These are phyloP conservation scores for Sparus aurata DNA, from an alignment of 2,797 vertebrate species.

Conservation along the genomic window DNA sequence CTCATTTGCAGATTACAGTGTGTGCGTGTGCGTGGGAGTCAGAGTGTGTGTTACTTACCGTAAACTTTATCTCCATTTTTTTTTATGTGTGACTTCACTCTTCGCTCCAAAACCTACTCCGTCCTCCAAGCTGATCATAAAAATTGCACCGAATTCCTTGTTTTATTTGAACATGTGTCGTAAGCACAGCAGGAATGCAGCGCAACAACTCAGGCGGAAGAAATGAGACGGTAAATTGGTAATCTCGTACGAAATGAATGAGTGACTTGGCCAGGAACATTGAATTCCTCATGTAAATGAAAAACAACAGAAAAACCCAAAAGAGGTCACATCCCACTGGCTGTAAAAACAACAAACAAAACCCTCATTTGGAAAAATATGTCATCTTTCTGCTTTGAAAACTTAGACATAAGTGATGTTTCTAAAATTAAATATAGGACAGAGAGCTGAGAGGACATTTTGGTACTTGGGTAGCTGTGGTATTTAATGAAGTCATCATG, in stretches of 20 bases:
- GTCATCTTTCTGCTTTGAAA: conserved; percentile 50
- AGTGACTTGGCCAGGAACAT: conserved; percentile 31
- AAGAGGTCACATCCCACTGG: conserved; percentile 37
- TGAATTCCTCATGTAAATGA: conserved; percentile 65
- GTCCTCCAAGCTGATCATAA: conserved; percentile 7
- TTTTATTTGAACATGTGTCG: conserved; percentile 39
- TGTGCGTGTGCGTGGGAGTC: conserved; percentile 14
- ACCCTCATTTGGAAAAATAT: conserved; percentile 48
- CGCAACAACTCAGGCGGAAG: not conserved
- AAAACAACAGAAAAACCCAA: conserved; percentile 60
- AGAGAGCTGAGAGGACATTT: conserved; percentile 8
- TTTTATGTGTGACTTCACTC: conserved; percentile 23
- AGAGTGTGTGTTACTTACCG: conserved; percentile 33
- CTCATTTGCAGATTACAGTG: conserved; percentile 47
- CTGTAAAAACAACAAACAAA: conserved; percentile 37
- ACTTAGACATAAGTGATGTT: conserved; percentile 27
- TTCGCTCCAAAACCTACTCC: not conserved
- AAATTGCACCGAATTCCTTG: conserved; percentile 31
- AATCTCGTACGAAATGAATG: conserved; percentile 40
- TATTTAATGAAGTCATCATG: conserved; percentile 46
- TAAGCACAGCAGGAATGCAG: conserved; percentile 46
- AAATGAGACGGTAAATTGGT: conserved; percentile 51
- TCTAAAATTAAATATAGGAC: conserved; percentile 44
- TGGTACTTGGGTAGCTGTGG: conserved; percentile 8
- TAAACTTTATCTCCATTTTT: conserved; percentile 36